Evolutionary conservation across 2,113 vertebrate species (phyloP).

Genomic region (Oxygymnocypris stewartii): DNA sequence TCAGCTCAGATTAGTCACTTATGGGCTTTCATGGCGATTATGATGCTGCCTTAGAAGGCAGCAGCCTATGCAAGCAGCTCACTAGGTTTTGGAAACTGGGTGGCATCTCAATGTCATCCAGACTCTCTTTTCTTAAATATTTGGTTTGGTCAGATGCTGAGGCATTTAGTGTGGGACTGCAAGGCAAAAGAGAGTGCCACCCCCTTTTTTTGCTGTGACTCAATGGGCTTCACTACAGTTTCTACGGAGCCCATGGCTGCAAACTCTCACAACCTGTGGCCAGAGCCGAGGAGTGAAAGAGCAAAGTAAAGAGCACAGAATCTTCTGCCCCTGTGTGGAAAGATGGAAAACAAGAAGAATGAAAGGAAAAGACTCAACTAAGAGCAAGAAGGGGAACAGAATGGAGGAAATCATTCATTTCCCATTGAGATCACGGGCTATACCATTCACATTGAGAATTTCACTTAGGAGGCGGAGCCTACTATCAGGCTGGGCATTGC

Average conservation of each 20-base stretch:
- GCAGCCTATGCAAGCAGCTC: neutral
- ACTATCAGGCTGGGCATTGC: constrained; percentile 46
- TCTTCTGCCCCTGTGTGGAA: neutral
- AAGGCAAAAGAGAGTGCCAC: constrained; percentile 48
- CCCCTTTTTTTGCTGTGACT: constrained; percentile 22
- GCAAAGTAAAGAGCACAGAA: neutral
- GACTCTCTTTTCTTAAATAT: constrained; percentile 28
- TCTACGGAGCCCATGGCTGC: constrained; percentile 2
- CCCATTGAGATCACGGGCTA: constrained; percentile 51
- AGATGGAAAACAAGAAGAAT: constrained; percentile 21
- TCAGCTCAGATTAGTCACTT: neutral
- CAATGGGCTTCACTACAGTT: neutral
- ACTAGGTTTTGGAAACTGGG: neutral
- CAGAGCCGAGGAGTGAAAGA: constrained; percentile 26
- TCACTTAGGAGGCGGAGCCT: constrained; percentile 47
- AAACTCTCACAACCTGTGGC: constrained; percentile 12
- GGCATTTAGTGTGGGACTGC: constrained; percentile 51
- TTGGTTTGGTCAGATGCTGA: constrained; percentile 53
- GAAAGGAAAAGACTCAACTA: constrained; percentile 10
- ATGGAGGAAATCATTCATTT: constrained; percentile 41
- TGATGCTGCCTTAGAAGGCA: neutral
- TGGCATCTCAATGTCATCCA: neutral
- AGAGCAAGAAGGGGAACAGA: constrained; percentile 22
- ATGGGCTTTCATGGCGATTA: neutral
- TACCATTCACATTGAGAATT: constrained; percentile 61